Percentiles rank a stretch among this genome's conserved stretches.
Evolutionary conservation across 2,797 vertebrate species (phyloP).

Genomic region (Diglossa cyanea): DNA sequence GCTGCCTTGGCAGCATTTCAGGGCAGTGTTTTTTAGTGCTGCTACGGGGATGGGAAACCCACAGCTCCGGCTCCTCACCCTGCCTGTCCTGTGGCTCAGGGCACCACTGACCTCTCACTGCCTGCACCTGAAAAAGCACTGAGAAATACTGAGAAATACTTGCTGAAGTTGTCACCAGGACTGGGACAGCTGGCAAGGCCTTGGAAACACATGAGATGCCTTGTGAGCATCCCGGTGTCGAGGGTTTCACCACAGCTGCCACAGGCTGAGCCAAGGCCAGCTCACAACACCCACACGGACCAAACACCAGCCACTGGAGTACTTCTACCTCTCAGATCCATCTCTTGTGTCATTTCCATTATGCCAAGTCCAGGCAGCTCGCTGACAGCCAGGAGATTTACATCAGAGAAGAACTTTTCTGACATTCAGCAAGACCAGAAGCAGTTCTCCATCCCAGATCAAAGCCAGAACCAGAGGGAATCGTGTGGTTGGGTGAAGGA

Average conservation of each 20-base stretch:
- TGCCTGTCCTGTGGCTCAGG: background rate
- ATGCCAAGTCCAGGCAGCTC: background rate
- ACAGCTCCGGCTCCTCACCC: fast-evolving
- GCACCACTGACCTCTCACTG: background rate
- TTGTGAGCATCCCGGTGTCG: fast-evolving
- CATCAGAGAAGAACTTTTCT: background rate
- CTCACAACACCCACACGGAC: background rate
- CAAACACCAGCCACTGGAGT: background rate
- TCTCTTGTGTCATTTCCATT: background rate
- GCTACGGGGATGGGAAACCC: background rate
- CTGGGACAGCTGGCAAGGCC: background rate
- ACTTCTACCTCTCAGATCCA: background rate
- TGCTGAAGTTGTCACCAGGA: background rate
- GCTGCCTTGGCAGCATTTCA: background rate
- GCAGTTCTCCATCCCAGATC: background rate
- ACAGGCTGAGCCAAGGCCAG: background rate
- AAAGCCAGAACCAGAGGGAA: background rate
- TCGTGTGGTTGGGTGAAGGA: fast-evolving
- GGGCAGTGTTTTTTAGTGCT: fast-evolving
- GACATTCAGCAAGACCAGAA: background rate
- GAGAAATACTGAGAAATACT: background rate
- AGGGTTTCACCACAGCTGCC: background rate
- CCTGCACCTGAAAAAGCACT: background rate
- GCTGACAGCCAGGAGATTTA: background rate
- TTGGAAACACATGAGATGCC: background rate